Conservation (phyloP, 2,113 vertebrate species). For the Chaetodon auriga region DNA sequence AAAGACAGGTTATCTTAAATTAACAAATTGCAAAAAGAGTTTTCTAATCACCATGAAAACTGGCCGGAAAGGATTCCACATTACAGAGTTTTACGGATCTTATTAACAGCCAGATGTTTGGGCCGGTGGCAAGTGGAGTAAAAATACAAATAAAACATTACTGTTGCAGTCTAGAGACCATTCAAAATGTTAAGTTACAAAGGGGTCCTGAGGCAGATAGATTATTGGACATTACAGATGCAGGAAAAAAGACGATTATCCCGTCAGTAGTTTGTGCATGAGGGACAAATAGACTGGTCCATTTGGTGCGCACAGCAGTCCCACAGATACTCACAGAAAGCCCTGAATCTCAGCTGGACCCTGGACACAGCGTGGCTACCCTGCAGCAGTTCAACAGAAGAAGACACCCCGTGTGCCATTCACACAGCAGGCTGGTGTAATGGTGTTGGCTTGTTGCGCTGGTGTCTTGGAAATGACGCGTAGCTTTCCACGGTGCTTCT, state of each 20-base stretch:
- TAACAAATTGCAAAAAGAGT: constrained; percentile 12
- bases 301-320: constrained; percentile 66
- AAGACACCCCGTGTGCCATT: constrained; percentile 67
- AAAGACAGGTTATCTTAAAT: constrained; percentile 42
- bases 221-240: constrained; percentile 33
- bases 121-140: not conserved
- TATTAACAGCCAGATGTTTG: constrained; percentile 14
- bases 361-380: constrained; percentile 43
- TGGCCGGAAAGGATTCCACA: constrained; percentile 10
- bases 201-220: constrained; percentile 11
- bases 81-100: constrained; percentile 44
- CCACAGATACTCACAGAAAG: constrained; percentile 69
- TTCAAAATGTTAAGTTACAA: constrained; percentile 28
- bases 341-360: constrained; percentile 55
- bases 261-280: constrained; percentile 27
- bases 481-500: constrained; percentile 60
- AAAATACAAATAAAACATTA: not conserved
- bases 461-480: constrained; percentile 75
- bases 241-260: constrained; percentile 23
- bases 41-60: constrained; percentile 28
- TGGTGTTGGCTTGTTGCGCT: constrained; percentile 74
- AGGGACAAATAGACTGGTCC: constrained; percentile 39
- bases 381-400: constrained; percentile 64
- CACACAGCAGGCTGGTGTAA: constrained; percentile 57
- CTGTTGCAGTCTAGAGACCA: constrained; percentile 28